Percentiles rank a stretch among this genome's conserved stretches.
phyloP scores from a whole-genome alignment of 1,140 invertebrate species.

The Drosophila equinoxialis region DNA sequence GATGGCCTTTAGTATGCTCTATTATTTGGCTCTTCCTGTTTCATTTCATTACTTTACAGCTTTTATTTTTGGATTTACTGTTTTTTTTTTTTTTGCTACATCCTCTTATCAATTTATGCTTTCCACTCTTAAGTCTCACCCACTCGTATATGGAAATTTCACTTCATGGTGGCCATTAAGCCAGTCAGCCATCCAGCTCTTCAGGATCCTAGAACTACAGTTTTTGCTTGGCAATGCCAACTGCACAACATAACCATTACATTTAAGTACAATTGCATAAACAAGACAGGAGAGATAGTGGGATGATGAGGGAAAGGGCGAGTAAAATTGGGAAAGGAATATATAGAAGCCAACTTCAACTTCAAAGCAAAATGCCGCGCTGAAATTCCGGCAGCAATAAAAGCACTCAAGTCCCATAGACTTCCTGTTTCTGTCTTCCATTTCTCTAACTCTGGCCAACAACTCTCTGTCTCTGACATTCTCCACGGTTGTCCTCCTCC shows the following conservation, averaged over 20 bases:
- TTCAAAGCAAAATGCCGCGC: conserved; percentile 72
- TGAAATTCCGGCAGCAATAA: conserved; percentile 74
- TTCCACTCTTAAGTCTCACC: conserved; percentile 10
- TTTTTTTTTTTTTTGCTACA: neutral
- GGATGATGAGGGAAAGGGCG: neutral
- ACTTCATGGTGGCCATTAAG: conserved; percentile 48
- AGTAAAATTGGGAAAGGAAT: conserved; percentile 3
- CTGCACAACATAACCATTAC: conserved; percentile 67
- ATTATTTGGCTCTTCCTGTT: neutral
- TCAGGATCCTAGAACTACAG: neutral
- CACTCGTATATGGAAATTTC: conserved; percentile 44
- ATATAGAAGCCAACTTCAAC: conserved; percentile 56
- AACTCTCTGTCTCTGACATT: conserved; percentile 14
- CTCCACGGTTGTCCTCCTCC: conserved; percentile 18
- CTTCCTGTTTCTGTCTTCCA: conserved; percentile 50
- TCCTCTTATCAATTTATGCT: conserved; percentile 16
- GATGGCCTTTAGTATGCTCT: neutral
- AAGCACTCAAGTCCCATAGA: conserved; percentile 76
- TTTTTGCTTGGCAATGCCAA: conserved; percentile 25
- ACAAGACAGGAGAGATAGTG: conserved; percentile 29
- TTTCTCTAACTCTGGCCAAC: conserved; percentile 15
- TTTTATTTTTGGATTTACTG: neutral
- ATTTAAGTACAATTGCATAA: conserved; percentile 79
- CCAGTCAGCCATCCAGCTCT: conserved; percentile 6
- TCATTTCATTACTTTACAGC: conserved; percentile 8